Evolutionary conservation across 2,888 invertebrate genomes (phyloP).

Genomic region (Habrosyne pyritoides): DNA sequence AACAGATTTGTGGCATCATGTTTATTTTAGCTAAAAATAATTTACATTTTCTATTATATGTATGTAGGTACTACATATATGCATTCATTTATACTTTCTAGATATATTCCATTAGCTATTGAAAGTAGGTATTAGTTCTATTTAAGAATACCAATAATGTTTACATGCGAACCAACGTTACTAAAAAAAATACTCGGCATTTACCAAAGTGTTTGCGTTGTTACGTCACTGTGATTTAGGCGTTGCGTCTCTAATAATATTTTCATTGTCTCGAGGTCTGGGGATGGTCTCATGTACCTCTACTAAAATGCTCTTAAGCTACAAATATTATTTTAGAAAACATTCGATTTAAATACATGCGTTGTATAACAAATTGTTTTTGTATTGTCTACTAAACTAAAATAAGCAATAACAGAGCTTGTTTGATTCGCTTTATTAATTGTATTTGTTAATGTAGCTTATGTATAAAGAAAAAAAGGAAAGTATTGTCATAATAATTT

Average conservation of each 20-base stretch:
- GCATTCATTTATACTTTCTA: too few species aligned
- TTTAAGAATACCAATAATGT: neutral
- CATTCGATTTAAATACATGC: neutral
- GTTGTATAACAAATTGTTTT: too few species aligned
- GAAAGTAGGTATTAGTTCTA: too few species aligned
- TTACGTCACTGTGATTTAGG: neutral
- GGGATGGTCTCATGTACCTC: conserved; percentile 1
- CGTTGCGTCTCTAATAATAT: conserved; percentile 26
- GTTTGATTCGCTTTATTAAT: neutral
- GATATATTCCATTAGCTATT: too few species aligned
- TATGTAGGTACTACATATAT: too few species aligned
- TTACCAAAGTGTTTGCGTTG: neutral
- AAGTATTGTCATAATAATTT: too few species aligned
- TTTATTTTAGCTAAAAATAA: neutral
- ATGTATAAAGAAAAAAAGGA: too few species aligned
- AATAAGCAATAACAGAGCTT: neutral
- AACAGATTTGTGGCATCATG: neutral
- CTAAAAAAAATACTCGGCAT: neutral
- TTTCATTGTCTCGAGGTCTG: conserved; percentile 23
- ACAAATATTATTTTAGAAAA: conserved; percentile 14
- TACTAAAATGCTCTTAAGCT: conserved; percentile 8
- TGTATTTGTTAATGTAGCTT: too few species aligned
- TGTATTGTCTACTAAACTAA: neutral
- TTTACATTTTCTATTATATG: neutral
- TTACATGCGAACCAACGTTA: neutral